phyloP scores from a whole-genome alignment of 92 coral and sea anemone genomes.

The Zoanthus solanderi region DNA sequence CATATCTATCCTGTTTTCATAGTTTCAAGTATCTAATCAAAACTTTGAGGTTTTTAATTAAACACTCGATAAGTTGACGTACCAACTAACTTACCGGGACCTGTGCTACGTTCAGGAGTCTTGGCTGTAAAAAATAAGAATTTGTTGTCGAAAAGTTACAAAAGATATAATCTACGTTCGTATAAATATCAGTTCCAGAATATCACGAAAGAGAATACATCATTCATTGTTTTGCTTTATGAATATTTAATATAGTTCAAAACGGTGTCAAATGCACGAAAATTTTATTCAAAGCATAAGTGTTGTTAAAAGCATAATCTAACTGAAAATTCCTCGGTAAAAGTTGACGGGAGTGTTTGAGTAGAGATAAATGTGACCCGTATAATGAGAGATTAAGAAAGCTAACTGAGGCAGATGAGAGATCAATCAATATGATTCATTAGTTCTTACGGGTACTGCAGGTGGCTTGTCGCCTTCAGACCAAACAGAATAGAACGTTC shows the following conservation, averaged over 20 bases:
- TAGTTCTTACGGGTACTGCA: not conserved
- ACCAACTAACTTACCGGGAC: not conserved
- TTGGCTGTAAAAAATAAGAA: not conserved
- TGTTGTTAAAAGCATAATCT: not conserved
- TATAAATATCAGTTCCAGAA: not conserved
- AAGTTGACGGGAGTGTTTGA: not conserved
- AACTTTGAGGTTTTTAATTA: not conserved
- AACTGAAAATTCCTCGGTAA: not conserved
- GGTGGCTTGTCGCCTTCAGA: not conserved
- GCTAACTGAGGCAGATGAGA: not conserved
- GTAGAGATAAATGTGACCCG: not conserved
- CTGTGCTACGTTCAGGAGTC: not conserved
- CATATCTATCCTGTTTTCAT: too few species aligned
- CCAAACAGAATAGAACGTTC: not conserved
- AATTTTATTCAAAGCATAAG: not conserved
- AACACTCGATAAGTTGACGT: not conserved
- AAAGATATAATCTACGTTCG: not conserved
- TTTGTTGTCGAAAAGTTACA: not conserved
- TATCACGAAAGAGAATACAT: not conserved
- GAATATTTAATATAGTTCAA: not conserved
- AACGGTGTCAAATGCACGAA: not conserved
- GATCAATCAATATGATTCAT: not conserved
- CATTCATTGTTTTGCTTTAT: constrained; percentile 5
- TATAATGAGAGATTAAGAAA: not conserved
- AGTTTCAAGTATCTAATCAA: not conserved